A percentile compares a stretch with the other conserved stretches of the same genome.
phyloP scores from a whole-genome alignment of 2,797 vertebrate species.

The Tamandua tetradactyla region DNA sequence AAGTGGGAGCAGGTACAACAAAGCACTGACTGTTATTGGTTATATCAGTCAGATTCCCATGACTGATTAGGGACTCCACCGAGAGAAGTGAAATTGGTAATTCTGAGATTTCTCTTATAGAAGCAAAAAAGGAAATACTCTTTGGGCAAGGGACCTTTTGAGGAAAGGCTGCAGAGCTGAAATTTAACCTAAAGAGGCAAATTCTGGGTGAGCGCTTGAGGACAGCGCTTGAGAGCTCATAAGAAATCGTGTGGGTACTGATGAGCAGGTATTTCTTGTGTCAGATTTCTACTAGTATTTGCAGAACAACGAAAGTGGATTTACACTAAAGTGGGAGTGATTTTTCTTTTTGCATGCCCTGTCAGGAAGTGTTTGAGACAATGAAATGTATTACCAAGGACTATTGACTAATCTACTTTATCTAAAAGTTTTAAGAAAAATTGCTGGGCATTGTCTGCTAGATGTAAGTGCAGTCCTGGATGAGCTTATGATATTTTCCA shows the following conservation, averaged over 20 bases:
- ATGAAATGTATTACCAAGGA: slow-evolving; percentile 50
- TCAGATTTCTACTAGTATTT: background rate
- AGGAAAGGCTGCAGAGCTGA: slow-evolving; percentile 20
- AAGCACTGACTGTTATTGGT: background rate
- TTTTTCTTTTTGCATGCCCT: background rate
- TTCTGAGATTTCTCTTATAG: slow-evolving; percentile 7
- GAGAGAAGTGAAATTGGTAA: slow-evolving; percentile 13
- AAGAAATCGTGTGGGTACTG: background rate
- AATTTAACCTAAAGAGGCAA: slow-evolving; percentile 41
- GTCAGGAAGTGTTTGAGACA: slow-evolving; percentile 39
- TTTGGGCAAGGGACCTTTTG: background rate
- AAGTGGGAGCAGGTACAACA: background rate
- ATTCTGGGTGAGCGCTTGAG: background rate
- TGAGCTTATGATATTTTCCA: background rate
- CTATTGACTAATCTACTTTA: slow-evolving; percentile 54
- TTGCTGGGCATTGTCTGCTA: background rate
- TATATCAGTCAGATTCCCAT: background rate
- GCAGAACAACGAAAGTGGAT: background rate
- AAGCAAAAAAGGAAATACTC: background rate
- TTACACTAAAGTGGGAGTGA: background rate
- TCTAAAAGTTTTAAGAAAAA: slow-evolving; percentile 44
- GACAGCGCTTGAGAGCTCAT: background rate
- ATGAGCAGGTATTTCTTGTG: background rate
- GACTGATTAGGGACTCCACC: background rate
- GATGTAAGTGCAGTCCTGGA: background rate